Percentiles rank a stretch among this genome's conserved stretches.
phyloP scores from a whole-genome alignment of 2,888 invertebrate species.

The Rhagonycha lutea region DNA sequence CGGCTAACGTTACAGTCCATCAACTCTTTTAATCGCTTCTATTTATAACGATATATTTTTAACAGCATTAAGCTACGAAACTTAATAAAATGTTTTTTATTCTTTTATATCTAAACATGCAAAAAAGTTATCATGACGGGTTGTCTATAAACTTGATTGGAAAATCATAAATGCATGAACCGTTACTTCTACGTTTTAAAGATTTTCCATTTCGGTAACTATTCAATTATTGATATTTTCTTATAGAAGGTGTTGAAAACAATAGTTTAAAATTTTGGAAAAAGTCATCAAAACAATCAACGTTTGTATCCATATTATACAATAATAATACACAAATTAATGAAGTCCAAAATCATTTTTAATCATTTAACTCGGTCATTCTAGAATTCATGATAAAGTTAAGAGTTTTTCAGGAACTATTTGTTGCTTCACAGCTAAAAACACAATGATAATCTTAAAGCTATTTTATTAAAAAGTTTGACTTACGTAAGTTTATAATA shows the following conservation, averaged over 20 bases:
- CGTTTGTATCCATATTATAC: no score
- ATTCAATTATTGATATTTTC: background rate
- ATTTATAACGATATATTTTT: background rate
- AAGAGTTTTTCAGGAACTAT: no score
- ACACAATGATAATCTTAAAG: no score
- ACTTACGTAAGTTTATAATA: no score
- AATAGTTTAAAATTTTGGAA: no score
- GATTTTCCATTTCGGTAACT: background rate
- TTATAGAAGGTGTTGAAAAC: background rate
- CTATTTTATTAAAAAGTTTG: no score
- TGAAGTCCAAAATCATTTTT: no score
- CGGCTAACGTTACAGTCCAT: background rate
- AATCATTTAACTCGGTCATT: no score
- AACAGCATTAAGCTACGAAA: background rate
- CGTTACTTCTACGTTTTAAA: background rate
- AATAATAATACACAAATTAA: no score
- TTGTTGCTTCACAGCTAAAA: no score
- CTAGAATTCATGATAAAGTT: no score
- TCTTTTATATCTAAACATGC: background rate
- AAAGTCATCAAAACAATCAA: no score
- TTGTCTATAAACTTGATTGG: background rate
- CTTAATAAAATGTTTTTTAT: background rate
- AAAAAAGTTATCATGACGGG: background rate
- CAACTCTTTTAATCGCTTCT: background rate
- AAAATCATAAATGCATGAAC: background rate